These are phyloP conservation scores for Epinotia ramella DNA, from an alignment of 2,888 invertebrate genomes.

Conservation along the genomic window DNA sequence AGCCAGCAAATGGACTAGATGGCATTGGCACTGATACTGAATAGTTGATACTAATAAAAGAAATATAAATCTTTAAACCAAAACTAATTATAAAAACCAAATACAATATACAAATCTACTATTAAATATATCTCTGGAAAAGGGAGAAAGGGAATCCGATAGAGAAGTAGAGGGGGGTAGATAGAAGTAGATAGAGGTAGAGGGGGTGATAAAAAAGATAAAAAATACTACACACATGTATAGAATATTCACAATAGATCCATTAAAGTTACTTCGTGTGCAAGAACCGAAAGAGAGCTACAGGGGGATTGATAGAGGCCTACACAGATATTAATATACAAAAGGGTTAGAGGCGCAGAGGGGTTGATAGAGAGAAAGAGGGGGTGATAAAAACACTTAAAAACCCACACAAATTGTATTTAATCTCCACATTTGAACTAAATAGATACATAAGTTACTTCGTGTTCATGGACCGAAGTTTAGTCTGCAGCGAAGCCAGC, in stretches of 20 bases:
- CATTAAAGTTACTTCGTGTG: constrained; percentile 42
- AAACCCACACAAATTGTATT: background rate
- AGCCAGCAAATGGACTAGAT: too few relatives aligned
- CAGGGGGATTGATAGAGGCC: too few relatives aligned
- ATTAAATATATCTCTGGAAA: too few relatives aligned
- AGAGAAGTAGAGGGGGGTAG: too few relatives aligned
- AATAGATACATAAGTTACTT: constrained; percentile 42
- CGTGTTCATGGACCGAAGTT: constrained; percentile 51
- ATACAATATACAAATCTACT: too few relatives aligned
- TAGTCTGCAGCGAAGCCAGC: constrained; percentile 65
- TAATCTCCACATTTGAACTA: background rate
- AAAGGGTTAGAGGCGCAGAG: background rate
- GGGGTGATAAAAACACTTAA: background rate
- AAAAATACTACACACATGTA: background rate
- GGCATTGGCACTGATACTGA: too few relatives aligned
- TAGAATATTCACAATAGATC: background rate
- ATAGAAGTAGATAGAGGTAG: background rate
- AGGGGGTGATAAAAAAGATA: background rate
- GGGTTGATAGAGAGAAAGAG: background rate
- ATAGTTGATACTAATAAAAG: too few relatives aligned
- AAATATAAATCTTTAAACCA: too few relatives aligned
- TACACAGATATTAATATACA: too few relatives aligned
- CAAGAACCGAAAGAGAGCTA: constrained; percentile 46
- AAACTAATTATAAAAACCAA: too few relatives aligned
- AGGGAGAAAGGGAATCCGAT: too few relatives aligned